These are phyloP conservation scores for Pao palembangensis DNA, from an alignment of 2,113 vertebrate genomes.

Conservation along the genomic window DNA sequence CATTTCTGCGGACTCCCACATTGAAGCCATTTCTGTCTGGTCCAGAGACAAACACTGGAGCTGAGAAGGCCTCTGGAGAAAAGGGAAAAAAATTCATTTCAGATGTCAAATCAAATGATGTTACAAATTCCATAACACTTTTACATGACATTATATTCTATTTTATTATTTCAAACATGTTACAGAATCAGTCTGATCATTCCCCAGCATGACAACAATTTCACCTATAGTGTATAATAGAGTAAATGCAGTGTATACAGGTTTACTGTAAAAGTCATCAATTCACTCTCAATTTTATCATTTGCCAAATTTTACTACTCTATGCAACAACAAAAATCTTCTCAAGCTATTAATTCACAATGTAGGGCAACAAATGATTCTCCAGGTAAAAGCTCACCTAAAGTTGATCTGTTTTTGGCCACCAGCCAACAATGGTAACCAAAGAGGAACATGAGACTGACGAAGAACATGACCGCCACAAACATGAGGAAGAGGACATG, in stretches of 20 bases:
- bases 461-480: constrained; percentile 95
- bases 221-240: no score
- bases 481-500: constrained; percentile 97
- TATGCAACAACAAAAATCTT: no score
- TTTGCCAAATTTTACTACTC: no score
- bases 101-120: no score
- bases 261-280: no score
- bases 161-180: neutral
- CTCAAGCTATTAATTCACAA: no score
- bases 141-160: no score
- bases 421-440: constrained; percentile 97
- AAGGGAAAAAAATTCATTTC: neutral
- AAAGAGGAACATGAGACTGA: constrained; percentile 96
- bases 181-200: no score
- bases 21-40: constrained; percentile 95
- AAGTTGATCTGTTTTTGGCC: constrained; percentile 91
- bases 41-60: constrained; percentile 87
- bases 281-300: no score
- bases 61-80: constrained; percentile 89
- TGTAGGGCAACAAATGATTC: constrained; percentile 2
- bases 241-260: no score
- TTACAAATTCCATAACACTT: no score
- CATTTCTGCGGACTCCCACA: constrained; percentile 83
- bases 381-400: constrained; percentile 79
- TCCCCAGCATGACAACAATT: neutral